phyloP scores from a whole-genome alignment of 2,888 invertebrate genomes.

The Lycia hirtaria region DNA sequence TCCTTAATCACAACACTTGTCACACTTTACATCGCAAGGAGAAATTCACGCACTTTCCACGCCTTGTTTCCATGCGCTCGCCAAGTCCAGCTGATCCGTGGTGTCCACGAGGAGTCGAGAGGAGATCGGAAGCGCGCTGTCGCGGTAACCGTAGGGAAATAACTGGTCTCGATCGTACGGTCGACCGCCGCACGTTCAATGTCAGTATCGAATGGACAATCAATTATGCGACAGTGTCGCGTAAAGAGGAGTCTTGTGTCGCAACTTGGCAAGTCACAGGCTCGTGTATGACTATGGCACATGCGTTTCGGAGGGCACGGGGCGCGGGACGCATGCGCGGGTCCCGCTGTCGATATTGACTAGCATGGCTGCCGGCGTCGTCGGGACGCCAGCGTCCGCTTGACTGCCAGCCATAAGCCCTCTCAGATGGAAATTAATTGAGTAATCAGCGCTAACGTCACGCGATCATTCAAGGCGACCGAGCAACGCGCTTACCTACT shows the following conservation, averaged over 20 bases:
- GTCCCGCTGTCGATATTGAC: constrained; percentile 57
- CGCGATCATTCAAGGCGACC: constrained; percentile 50
- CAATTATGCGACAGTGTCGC: constrained; percentile 77
- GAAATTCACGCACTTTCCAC: constrained; percentile 49
- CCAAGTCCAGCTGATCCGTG: constrained; percentile 58
- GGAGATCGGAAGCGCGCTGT: constrained; percentile 62
- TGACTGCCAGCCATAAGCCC: constrained; percentile 47
- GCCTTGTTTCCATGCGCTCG: constrained; percentile 54
- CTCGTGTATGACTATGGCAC: constrained; percentile 60
- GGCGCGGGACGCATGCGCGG: constrained; percentile 67
- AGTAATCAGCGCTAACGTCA: constrained; percentile 53
- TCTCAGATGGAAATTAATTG: constrained; percentile 54
- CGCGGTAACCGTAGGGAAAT: constrained; percentile 72
- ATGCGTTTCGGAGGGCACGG: constrained; percentile 58
- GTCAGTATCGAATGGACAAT: constrained; percentile 82
- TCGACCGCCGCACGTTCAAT: constrained; percentile 75
- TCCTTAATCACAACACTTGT: constrained; percentile 53
- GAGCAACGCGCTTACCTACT: constrained; percentile 16
- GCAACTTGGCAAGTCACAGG: constrained; percentile 58
- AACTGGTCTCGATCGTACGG: constrained; percentile 73
- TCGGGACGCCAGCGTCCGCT: constrained; percentile 59
- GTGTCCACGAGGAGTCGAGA: constrained; percentile 39
- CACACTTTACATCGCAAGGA: constrained; percentile 58
- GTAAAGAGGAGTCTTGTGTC: constrained; percentile 72
- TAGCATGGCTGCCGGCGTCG: constrained; percentile 60